Evolutionary conservation across 2,888 invertebrate species (phyloP), one percentile per base, ranked within the genome.

Genomic region (Callosobruchus maculatus): DNA sequence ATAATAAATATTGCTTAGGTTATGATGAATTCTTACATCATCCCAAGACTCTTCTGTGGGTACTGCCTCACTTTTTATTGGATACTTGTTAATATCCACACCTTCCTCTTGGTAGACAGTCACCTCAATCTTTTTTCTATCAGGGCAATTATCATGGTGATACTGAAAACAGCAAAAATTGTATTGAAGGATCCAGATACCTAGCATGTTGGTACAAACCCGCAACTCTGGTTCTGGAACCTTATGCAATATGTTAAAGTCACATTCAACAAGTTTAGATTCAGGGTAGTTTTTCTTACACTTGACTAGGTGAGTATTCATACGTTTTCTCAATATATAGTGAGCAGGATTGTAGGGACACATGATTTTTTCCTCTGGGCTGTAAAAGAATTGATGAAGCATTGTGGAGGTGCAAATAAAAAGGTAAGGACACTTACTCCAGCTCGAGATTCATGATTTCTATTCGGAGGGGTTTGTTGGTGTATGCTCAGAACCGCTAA

Each of bases 301-400:
- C 79, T 91, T 92, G 7, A 90, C 85, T 0, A 92, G 79, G 74
- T 92, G 92, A 0, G 88, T 84, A 67, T 90, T 90, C 82, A 91
- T 86, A 0, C 89, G 82, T 67, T 88, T 89, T 13, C 88, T 87
- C 7, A 89, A 85, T 13, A 92, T 87, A 26, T 87, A 87, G 74
- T 92, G 92, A 0, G 89, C 76, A 66, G 82, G 83, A 78, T 91
- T 88, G 83, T 91, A 92, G 0, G 92, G 92, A 74, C 92, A 92
- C 0, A 86, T 83, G 7, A 89, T 84, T 82, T 89, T 82, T 49
- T 89, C 86, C 49, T 81, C 79, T 0, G 74, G 76, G 70, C 81
- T 81, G 69, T 22, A 80, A 79, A 66, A 71, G 5, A 70, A 30
- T 30, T 9, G 20, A 21, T 71, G 26, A 26, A 26, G 22, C n/a